Evolutionary conservation across 2,888 invertebrate species (phyloP).

Genomic region (Ormyrus rosae): DNA sequence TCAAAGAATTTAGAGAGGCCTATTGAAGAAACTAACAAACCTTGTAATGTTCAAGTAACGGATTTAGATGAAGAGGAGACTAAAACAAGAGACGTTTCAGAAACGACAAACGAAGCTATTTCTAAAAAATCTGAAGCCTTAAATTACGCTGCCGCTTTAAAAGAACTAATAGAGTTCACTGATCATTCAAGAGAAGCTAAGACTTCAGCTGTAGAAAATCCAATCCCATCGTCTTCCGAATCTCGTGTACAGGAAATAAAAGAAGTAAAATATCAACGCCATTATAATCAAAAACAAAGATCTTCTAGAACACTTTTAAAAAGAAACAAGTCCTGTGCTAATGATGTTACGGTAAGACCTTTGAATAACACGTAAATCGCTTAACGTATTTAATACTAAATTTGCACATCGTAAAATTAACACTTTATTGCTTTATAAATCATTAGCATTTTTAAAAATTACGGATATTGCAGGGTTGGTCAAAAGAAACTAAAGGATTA

Average conservation of each 20-base stretch:
- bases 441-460: neutral
- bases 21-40: slow-evolving; percentile 44
- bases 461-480: slow-evolving; percentile 30
- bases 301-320: slow-evolving; percentile 59
- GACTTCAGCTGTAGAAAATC: slow-evolving; percentile 36
- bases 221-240: slow-evolving; percentile 46
- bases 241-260: slow-evolving; percentile 45
- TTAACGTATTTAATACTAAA: too few species aligned
- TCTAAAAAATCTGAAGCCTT: slow-evolving; percentile 48
- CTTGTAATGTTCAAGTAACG: slow-evolving; percentile 61
- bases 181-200: slow-evolving; percentile 45
- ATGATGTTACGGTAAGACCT: slow-evolving; percentile 40
- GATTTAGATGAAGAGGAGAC: slow-evolving; percentile 64
- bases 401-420: neutral
- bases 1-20: slow-evolving; percentile 45
- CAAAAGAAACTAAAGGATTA: slow-evolving; percentile 40
- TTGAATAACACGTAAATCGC: neutral
- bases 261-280: slow-evolving; percentile 44
- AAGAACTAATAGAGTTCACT: slow-evolving; percentile 43
- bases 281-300: slow-evolving; percentile 52
- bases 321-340: slow-evolving; percentile 55
- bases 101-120: slow-evolving; percentile 16
- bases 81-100: slow-evolving; percentile 35
- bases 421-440: neutral
- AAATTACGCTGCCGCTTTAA: slow-evolving; percentile 48